phyloP scores from a whole-genome alignment of 64 coral and sea anemone species.

The Acropora yongei region DNA sequence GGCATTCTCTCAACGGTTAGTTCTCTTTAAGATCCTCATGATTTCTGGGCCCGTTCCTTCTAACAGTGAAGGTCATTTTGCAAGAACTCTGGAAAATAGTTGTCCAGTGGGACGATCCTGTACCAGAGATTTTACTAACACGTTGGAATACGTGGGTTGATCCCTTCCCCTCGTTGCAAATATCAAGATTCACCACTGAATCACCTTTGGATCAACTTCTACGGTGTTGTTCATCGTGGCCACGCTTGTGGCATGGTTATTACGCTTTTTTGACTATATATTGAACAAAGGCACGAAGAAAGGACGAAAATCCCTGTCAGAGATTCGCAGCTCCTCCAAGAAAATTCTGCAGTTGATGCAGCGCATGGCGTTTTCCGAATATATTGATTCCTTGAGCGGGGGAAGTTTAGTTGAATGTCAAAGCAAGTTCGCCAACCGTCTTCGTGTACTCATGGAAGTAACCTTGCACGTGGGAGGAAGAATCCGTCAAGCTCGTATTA shows the following conservation, averaged over 20 bases:
- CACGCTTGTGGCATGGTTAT: neutral
- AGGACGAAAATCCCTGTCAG: neutral
- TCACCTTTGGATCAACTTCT: no score
- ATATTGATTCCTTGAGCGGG: neutral
- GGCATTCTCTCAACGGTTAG: neutral
- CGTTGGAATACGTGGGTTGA: conserved; percentile 24
- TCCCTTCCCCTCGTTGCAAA: conserved; percentile 1
- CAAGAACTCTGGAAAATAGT: conserved; percentile 9
- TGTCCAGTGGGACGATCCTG: conserved; percentile 42
- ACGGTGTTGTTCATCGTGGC: no score
- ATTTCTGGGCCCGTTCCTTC: no score
- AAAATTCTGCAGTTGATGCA: conserved; percentile 16
- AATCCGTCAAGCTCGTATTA: neutral
- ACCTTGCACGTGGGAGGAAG: no score
- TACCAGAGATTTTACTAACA: conserved; percentile 3
- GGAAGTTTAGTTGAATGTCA: neutral
- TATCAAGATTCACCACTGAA: conserved; percentile 1
- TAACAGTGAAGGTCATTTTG: no score
- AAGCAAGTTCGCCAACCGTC: no score
- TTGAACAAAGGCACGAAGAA: neutral
- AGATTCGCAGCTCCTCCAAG: conserved; percentile 8
- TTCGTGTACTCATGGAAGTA: no score
- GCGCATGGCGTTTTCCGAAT: neutral
- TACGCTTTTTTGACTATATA: neutral
- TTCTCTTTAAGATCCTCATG: no score